Percentiles rank a stretch among this genome's conserved stretches.
Evolutionary conservation across 2,113 vertebrate species (phyloP).

Genomic region (Regulus satrapa): DNA sequence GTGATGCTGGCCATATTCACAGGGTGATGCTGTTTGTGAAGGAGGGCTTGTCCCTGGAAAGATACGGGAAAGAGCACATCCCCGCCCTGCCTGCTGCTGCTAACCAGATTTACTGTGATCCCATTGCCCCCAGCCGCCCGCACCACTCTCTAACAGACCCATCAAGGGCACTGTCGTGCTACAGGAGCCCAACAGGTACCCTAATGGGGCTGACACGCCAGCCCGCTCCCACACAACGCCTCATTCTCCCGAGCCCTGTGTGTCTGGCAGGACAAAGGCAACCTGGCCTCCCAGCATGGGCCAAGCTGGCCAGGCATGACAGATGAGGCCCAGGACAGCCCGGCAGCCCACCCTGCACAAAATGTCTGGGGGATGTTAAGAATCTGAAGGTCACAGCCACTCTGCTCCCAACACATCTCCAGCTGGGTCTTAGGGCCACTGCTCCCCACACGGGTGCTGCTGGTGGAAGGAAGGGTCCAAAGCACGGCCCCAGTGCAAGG

Average conservation of each 20-base stretch:
- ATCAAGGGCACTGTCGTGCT: background rate
- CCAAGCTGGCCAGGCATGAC: background rate
- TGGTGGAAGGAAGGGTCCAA: background rate
- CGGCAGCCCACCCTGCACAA: accelerated
- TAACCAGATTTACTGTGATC: background rate
- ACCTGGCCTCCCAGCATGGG: background rate
- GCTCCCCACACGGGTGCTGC: background rate
- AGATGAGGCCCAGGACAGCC: background rate
- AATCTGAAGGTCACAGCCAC: background rate
- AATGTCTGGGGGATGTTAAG: background rate
- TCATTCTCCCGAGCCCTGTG: background rate
- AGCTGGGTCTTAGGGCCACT: background rate
- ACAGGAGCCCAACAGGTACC: background rate
- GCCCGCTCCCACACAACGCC: background rate
- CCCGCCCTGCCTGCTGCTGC: background rate
- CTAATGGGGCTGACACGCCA: accelerated
- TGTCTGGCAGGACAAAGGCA: background rate
- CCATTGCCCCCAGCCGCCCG: background rate
- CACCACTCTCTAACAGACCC: background rate
- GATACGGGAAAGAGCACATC: accelerated
- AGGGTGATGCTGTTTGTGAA: background rate
- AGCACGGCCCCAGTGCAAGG: background rate
- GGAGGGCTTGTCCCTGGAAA: background rate
- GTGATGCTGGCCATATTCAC: background rate
- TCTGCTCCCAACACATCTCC: background rate